Percentiles rank a stretch among this genome's conserved stretches.
Conservation (phyloP, 1,140 invertebrate genomes). For the Formica exsecta region DNA sequence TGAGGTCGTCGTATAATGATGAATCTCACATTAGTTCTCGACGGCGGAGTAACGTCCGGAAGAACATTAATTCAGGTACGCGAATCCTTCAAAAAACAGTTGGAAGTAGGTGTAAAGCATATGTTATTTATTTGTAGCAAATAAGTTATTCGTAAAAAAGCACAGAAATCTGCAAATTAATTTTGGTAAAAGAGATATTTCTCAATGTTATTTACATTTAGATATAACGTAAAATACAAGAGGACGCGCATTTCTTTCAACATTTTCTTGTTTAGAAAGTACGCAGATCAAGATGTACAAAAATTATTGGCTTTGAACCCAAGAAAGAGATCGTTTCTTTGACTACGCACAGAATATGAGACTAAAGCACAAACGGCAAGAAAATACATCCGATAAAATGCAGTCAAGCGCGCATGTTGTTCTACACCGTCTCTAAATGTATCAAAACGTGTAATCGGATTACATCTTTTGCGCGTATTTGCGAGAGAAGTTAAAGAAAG, state of each 20-base stretch:
- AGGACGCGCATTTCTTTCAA: neutral
- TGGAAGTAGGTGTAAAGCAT: neutral
- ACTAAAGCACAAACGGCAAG: conserved; percentile 19
- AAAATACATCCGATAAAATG: conserved; percentile 46
- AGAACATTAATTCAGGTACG: neutral
- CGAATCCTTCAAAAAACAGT: conserved; percentile 6
- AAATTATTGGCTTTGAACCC: neutral
- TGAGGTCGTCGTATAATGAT: conserved; percentile 36
- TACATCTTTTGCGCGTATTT: conserved; percentile 47
- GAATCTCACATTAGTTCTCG: conserved; percentile 48
- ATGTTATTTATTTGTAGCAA: conserved; percentile 4
- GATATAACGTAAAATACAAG: conserved; percentile 2
- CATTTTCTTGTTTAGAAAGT: neutral
- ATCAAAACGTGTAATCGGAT: conserved; percentile 62
- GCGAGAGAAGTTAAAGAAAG: conserved; percentile 55
- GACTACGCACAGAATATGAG: conserved; percentile 2
- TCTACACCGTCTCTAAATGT: conserved; percentile 49
- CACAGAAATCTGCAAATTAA: neutral
- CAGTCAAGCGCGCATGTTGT: conserved; percentile 40
- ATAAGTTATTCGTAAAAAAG: neutral
- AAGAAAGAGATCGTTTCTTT: neutral
- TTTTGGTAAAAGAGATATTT: neutral
- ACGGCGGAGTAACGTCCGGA: neutral
- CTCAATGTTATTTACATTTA: neutral
- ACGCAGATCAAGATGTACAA: neutral